Conservation (phyloP, 1,140 invertebrate species). For the Ips typographus region DNA sequence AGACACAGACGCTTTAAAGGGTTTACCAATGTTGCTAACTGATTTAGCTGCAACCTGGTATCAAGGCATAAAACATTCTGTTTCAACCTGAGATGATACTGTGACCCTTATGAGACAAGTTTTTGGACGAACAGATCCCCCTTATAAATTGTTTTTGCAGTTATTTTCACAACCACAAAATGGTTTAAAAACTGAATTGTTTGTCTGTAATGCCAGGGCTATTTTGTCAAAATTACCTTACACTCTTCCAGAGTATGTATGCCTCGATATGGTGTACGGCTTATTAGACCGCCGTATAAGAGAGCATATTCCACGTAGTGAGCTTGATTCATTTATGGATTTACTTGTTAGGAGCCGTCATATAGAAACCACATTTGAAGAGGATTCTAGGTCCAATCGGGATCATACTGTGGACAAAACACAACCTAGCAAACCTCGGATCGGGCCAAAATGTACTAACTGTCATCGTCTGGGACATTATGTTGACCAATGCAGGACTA, state of each 20-base stretch:
- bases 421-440: constrained; percentile 4
- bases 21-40: constrained; percentile 12
- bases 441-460: neutral
- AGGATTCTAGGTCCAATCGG: neutral
- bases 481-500: neutral
- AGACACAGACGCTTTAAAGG: constrained; percentile 13
- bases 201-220: constrained; percentile 23
- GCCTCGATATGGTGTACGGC: constrained; percentile 21
- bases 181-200: constrained; percentile 24
- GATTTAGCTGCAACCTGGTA: constrained; percentile 24
- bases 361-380: constrained; percentile 7
- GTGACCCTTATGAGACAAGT: constrained; percentile 10
- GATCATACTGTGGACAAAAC: neutral
- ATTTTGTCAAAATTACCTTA: constrained; percentile 16
- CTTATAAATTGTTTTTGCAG: constrained; percentile 19
- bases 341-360: neutral
- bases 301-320: constrained; percentile 7
- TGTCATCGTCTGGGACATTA: constrained; percentile 8
- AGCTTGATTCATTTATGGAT: constrained; percentile 16
- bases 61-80: constrained; percentile 20
- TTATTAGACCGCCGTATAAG: constrained; percentile 12
- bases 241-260: neutral
- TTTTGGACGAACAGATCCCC: constrained; percentile 19
- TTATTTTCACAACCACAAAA: constrained; percentile 16
- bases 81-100: constrained; percentile 13